phyloP scores from a whole-genome alignment of 2,888 invertebrate species.

The Oligia fasciuncula region DNA sequence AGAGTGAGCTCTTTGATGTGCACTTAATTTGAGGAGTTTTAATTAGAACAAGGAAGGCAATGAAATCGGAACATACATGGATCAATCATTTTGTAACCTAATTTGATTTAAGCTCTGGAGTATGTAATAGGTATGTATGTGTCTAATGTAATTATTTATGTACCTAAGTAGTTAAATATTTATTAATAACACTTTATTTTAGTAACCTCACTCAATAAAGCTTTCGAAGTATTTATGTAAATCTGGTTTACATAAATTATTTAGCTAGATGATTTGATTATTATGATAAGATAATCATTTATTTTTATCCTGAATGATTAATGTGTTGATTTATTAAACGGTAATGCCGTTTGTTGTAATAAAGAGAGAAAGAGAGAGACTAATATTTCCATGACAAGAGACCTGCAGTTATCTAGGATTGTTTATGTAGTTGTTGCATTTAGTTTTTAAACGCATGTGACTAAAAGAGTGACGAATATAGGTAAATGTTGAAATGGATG shows the following conservation, averaged over 20 bases:
- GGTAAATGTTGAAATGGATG: too few species aligned
- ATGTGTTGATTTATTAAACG: neutral
- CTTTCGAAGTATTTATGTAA: neutral
- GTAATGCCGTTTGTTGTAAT: neutral
- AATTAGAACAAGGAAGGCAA: conserved; percentile 48
- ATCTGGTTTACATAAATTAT: neutral
- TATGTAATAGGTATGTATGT: conserved; percentile 2
- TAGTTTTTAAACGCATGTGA: neutral
- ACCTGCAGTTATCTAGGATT: neutral
- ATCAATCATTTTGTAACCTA: conserved; percentile 17
- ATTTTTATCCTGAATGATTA: neutral
- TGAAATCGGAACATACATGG: conserved; percentile 20
- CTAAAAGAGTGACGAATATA: neutral
- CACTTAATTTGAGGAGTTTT: conserved; percentile 53
- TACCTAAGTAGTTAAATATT: neutral
- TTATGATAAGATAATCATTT: neutral
- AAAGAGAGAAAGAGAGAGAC: neutral
- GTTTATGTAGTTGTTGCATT: neutral
- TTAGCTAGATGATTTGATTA: neutral
- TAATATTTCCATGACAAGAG: neutral
- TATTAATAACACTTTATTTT: conserved; percentile 19
- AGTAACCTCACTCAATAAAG: conserved; percentile 26
- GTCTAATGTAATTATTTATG: conserved; percentile 22
- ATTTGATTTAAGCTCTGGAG: conserved; percentile 25
- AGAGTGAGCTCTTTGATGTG: conserved; percentile 52